A percentile compares a stretch with the other conserved stretches of the same genome.
These are phyloP conservation scores for Rhipidura dahli DNA, from an alignment of 2,113 vertebrate species.

Conservation along the genomic window DNA sequence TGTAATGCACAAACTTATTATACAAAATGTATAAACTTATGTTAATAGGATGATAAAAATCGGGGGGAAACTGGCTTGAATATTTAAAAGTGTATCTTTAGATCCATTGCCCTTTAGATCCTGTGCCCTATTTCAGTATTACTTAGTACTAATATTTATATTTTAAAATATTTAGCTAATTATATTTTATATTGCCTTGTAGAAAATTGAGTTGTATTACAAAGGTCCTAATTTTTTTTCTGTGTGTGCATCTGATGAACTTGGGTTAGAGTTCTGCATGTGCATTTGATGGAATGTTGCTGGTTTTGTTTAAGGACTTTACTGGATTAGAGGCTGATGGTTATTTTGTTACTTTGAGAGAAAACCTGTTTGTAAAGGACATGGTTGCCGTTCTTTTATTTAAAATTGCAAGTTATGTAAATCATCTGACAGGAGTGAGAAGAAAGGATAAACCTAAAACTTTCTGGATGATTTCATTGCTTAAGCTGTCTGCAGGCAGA, in stretches of 20 bases:
- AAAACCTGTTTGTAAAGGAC: neutral
- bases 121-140: neutral
- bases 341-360: neutral
- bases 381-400: neutral
- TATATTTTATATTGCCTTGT: neutral
- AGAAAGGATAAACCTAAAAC: neutral
- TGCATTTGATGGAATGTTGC: neutral
- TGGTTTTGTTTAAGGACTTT: neutral
- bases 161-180: conserved; percentile 1
- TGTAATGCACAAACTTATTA: neutral
- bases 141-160: neutral
- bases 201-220: neutral
- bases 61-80: neutral
- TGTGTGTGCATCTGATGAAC: neutral
- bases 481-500: neutral
- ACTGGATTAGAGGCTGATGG: neutral
- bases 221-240: neutral
- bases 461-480: neutral
- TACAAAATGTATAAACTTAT: neutral
- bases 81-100: conserved; percentile 21
- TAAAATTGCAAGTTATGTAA: neutral
- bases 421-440: neutral
- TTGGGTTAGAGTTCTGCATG: neutral
- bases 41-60: conserved; percentile 35
- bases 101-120: conserved; percentile 1